phyloP scores from a whole-genome alignment of 2,113 vertebrate species.

The Engraulis encrasicolus region DNA sequence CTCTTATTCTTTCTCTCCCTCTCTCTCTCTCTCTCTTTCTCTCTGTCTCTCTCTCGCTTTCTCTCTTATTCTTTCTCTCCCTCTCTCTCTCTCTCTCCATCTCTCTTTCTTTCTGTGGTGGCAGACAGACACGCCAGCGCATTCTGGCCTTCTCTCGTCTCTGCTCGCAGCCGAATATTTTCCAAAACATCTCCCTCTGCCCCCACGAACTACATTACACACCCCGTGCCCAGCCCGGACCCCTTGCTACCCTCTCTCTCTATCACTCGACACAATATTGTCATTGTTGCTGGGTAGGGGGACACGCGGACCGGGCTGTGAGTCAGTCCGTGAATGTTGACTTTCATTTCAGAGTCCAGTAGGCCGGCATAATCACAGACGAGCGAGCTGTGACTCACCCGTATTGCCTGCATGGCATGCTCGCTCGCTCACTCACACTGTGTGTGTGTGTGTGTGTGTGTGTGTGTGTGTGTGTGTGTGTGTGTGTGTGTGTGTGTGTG shows the following conservation, averaged over 20 bases:
- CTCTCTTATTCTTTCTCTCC: not conserved
- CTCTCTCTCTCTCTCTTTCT: constrained; percentile 65
- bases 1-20: not conserved
- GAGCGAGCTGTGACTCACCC: constrained; percentile 78
- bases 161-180: constrained; percentile 71
- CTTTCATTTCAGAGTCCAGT: constrained; percentile 77
- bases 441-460: no score
- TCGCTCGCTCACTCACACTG: no score
- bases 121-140: not conserved
- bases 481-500: no score
- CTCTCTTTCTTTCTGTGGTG: no score
- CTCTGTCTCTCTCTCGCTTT: not conserved
- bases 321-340: constrained; percentile 79
- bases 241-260: constrained; percentile 35
- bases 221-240: no score
- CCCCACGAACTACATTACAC: no score
- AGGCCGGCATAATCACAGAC: constrained; percentile 71
- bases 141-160: constrained; percentile 47
- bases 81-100: not conserved
- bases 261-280: constrained; percentile 73
- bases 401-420: not conserved
- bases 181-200: constrained; percentile 77
- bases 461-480: no score
- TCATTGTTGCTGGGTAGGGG: constrained; percentile 73
- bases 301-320: constrained; percentile 54